Evolutionary conservation across 2,113 vertebrate genomes (phyloP).

Genomic region (Thermophis baileyi): DNA sequence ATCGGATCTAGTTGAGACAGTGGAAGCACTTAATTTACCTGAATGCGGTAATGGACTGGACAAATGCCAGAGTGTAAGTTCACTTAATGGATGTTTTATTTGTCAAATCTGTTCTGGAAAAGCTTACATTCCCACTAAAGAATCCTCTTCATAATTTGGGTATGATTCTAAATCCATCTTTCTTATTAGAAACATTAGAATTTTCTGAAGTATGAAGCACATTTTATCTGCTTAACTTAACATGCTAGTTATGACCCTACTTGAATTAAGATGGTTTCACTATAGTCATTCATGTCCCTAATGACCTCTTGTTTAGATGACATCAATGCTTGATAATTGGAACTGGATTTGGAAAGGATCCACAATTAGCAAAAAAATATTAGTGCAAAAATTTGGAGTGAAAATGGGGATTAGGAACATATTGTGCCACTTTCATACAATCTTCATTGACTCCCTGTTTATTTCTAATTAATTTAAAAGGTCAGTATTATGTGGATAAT

Average conservation of each 20-base stretch:
- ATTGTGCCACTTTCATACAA: not conserved
- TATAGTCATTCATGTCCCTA: not conserved
- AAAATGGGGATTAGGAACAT: not conserved
- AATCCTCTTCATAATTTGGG: not conserved
- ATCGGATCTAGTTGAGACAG: not conserved
- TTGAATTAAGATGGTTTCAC: not conserved
- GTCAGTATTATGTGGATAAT: not conserved
- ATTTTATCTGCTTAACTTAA: not conserved
- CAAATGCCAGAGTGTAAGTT: not conserved
- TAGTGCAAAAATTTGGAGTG: not conserved
- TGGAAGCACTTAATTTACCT: not conserved
- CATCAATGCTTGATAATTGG: not conserved
- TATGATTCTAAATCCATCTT: not conserved
- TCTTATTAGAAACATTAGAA: not conserved
- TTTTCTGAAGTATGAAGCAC: not conserved
- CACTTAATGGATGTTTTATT: not conserved
- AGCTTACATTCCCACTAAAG: not conserved
- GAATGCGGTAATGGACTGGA: not conserved
- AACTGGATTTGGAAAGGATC: not conserved
- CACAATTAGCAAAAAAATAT: not conserved
- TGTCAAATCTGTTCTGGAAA: not conserved
- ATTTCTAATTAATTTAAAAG: not conserved
- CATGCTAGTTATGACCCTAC: not conserved
- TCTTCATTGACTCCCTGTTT: not conserved
- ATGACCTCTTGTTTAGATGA: not conserved